Evolutionary conservation across 2,113 vertebrate species (phyloP), one percentile per base, ranked within the genome.

Genomic region (Chunga burmeisteri): DNA sequence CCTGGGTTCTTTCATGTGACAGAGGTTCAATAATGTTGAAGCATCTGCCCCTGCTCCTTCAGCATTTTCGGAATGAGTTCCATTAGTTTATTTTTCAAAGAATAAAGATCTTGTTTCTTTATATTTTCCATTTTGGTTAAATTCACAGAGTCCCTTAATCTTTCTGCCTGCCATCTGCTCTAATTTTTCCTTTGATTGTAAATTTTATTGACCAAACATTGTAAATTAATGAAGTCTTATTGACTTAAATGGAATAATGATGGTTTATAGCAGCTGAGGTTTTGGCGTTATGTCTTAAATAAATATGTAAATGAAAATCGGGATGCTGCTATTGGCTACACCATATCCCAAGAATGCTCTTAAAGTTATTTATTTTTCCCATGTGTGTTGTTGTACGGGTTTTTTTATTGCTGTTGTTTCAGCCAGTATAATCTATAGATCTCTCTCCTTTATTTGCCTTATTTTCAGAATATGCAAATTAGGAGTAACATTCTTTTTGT

Each of bases 141-240:
- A 88, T 92, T 88, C 52, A 58, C 10, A 16, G 19, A 70, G 19
- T 59, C 42, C 16, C 47, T 92, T 88, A 71, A 44, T 86, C 25
- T 65, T 90, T 92, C 47, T 84, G 10, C n/a, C 30, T 93, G n/a
- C n/a, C 75, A 91, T 88, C 84, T 90, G 73, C 32, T 88, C 49
- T 49, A 78, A 42, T 77, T 92, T 92, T 92, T 65, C 20, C 32
- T 79, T 72, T 90, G 85, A 84, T 62, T 80, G 47, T 86, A 96
- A 88, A 85, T 87, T 93, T 91, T 90, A 81, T 94, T 74, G 81
- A 86, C 53, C 59, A 83, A 91, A 55, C 47, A 63, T 32, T 40
- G 23, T 83, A 92, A 94, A 90, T 93, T 94, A 88, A 91, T 81
- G 50, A 85, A 75, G 13, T 40, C 52, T 92, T 86, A 91, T 38